A percentile compares a stretch with the other conserved stretches of the same genome.
Evolutionary conservation across 2,888 invertebrate species (phyloP).

Genomic region (Eristalinus aeneus): DNA sequence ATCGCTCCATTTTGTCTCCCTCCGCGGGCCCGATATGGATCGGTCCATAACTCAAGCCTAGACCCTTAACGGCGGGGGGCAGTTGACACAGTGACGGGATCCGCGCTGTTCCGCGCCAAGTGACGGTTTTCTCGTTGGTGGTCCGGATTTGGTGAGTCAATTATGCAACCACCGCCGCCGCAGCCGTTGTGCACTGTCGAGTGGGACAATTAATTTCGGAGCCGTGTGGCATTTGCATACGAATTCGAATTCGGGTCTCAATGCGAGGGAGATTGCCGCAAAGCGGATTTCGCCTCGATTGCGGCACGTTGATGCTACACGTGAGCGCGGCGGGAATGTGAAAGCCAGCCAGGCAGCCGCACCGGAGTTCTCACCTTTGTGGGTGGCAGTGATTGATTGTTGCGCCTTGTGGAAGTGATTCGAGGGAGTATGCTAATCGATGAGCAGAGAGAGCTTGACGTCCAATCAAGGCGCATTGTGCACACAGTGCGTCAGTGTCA

Average conservation of each 20-base stretch:
- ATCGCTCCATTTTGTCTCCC: constrained; percentile 19
- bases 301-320: constrained; percentile 1
- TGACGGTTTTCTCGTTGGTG: constrained; percentile 30
- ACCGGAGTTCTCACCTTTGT: neutral
- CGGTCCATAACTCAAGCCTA: constrained; percentile 28
- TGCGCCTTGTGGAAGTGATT: neutral
- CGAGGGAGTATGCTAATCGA: neutral
- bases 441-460: neutral
- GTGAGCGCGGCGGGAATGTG: neutral
- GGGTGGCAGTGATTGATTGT: neutral
- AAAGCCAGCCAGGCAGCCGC: neutral
- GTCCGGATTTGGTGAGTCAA: constrained; percentile 61
- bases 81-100: constrained; percentile 1
- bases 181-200: constrained; percentile 3
- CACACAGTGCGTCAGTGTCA: neutral
- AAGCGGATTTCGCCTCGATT: neutral
- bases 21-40: constrained; percentile 5
- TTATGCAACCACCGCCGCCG: constrained; percentile 39
- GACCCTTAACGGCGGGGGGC: constrained; percentile 26
- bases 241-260: neutral
- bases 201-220: constrained; percentile 36
- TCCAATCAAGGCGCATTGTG: neutral
- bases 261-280: neutral
- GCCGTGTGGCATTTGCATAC: constrained; percentile 27
- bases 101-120: neutral